Evolutionary conservation across 2,797 vertebrate species (phyloP).

Genomic region (Falco cherrug): DNA sequence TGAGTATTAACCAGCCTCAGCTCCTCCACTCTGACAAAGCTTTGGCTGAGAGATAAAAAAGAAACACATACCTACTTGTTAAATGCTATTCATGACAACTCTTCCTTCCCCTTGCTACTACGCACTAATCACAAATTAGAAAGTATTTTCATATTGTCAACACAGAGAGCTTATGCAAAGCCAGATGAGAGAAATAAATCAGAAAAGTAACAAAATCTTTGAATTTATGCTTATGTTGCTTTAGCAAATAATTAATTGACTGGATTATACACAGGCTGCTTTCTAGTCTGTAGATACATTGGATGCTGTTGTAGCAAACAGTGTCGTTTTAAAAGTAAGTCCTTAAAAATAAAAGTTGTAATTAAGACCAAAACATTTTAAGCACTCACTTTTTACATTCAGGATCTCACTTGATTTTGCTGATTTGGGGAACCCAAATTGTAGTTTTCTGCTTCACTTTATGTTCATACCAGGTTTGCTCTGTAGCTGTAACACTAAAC

Average conservation of each 20-base stretch:
- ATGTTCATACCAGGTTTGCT: not conserved
- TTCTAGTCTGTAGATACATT: not conserved
- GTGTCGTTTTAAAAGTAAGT: not conserved
- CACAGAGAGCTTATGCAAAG: not conserved
- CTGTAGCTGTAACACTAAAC: conserved; percentile 3
- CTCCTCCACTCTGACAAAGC: conserved; percentile 40
- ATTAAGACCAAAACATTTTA: not conserved
- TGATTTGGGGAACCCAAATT: not conserved
- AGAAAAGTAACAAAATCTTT: not conserved
- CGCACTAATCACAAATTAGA: conserved; percentile 3
- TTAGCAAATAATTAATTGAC: not conserved
- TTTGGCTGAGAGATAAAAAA: conserved; percentile 49
- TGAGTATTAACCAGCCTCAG: not conserved
- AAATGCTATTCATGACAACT: not conserved
- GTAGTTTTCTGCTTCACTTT: not conserved
- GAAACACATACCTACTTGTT: conserved; percentile 25
- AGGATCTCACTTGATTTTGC: not conserved
- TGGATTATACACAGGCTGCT: not conserved
- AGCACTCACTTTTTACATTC: not conserved
- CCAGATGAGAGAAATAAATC: not conserved
- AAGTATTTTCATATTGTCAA: conserved; percentile 11
- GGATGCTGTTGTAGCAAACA: not conserved
- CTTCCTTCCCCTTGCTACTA: not conserved
- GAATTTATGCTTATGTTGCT: not conserved
- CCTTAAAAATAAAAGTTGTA: not conserved